These are phyloP conservation scores for Noctilio leporinus DNA, from an alignment of 2,113 vertebrate genomes.

Conservation along the genomic window DNA sequence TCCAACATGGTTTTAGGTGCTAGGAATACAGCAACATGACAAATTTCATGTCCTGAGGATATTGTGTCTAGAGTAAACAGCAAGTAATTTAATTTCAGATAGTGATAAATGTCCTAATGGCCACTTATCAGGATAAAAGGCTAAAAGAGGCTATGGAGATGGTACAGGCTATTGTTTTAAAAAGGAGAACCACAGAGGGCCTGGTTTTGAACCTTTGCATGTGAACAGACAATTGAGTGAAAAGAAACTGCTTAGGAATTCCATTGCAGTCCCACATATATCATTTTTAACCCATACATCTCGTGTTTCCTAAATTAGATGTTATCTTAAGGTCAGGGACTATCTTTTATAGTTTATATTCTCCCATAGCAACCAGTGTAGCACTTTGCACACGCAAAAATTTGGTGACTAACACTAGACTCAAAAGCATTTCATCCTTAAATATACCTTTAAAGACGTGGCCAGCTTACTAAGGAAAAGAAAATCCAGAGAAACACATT, in stretches of 20 bases:
- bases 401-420: conserved; percentile 32
- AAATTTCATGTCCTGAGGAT: background rate
- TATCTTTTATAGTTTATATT: conserved; percentile 37
- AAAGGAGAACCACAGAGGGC: background rate
- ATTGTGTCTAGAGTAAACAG: background rate
- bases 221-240: background rate
- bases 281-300: background rate
- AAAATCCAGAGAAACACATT: conserved; percentile 6
- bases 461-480: background rate
- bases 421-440: conserved; percentile 11
- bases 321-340: conserved; percentile 17
- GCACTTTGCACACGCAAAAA: conserved; percentile 30
- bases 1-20: background rate
- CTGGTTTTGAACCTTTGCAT: background rate
- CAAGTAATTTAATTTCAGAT: background rate
- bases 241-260: background rate
- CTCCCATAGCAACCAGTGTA: conserved; percentile 25
- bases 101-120: background rate
- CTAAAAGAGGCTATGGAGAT: background rate
- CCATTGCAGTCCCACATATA: background rate
- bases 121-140: background rate
- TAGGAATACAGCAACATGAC: background rate
- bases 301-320: conserved; percentile 20
- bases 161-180: background rate
- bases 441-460: conserved; percentile 14